These are phyloP conservation scores for Drosophila erecta DNA, from an alignment of 1,140 invertebrate genomes.

Conservation along the genomic window DNA sequence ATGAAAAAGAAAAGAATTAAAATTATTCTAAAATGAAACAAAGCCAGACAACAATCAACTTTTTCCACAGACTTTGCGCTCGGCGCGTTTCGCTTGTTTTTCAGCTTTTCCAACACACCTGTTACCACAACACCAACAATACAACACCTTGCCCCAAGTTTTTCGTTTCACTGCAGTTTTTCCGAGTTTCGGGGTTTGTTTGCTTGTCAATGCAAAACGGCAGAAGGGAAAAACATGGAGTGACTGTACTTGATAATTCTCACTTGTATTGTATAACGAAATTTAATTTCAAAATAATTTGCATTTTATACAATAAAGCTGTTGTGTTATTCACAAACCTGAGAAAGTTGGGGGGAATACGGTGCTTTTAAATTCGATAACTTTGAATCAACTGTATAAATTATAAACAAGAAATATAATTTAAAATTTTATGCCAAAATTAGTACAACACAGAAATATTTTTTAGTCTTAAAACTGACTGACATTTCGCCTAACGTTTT, in stretches of 20 bases:
- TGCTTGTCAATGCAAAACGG: slow-evolving; percentile 70
- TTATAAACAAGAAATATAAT: neutral
- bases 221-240: slow-evolving; percentile 38
- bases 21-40: slow-evolving; percentile 59
- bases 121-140: slow-evolving; percentile 49
- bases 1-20: slow-evolving; percentile 32
- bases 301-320: slow-evolving; percentile 74
- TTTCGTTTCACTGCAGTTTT: slow-evolving; percentile 46
- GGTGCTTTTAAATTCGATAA: slow-evolving; percentile 14
- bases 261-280: slow-evolving; percentile 55
- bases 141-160: slow-evolving; percentile 71
- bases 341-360: too few relatives aligned
- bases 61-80: slow-evolving; percentile 55
- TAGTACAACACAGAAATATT: too few relatives aligned
- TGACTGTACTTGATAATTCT: slow-evolving; percentile 57
- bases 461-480: too few relatives aligned
- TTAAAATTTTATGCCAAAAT: too few relatives aligned
- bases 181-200: slow-evolving; percentile 56
- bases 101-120: slow-evolving; percentile 54
- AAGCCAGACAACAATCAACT: slow-evolving; percentile 63
- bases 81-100: slow-evolving; percentile 42
- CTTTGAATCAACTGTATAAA: slow-evolving; percentile 13
- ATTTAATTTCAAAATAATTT: slow-evolving; percentile 77
- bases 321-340: slow-evolving; percentile 19
- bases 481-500: too few relatives aligned